A percentile compares a stretch with the other conserved stretches of the same genome.
Conservation (phyloP, 2,113 vertebrate species). For the Nymphicus hollandicus region DNA sequence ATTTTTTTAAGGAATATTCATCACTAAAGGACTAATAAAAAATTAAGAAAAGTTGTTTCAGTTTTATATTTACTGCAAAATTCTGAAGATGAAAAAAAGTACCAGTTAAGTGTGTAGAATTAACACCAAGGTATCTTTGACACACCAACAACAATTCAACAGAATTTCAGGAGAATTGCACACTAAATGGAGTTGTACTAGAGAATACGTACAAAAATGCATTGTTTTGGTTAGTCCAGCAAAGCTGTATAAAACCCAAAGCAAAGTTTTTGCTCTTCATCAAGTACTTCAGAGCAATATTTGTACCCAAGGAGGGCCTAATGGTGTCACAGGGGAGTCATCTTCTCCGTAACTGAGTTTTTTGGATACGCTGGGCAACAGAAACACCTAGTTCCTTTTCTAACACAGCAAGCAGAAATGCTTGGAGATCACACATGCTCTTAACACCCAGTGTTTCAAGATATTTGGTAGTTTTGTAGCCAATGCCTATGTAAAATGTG, state of each 20-base stretch:
- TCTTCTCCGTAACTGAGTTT: no score
- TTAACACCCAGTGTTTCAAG: constrained; percentile 79
- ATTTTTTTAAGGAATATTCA: no score
- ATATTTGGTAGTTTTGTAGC: constrained; percentile 79
- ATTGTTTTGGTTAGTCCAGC: background rate
- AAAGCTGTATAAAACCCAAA: background rate
- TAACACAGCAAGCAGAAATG: constrained; percentile 68
- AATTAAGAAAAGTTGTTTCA: no score
- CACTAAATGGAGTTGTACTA: background rate
- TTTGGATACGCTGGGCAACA: constrained; percentile 79
- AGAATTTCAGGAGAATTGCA: background rate
- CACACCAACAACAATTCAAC: background rate
- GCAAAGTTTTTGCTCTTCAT: background rate
- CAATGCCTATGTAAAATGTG: constrained; percentile 75
- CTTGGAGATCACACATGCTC: constrained; percentile 78
- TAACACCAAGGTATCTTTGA: background rate
- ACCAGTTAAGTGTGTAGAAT: background rate
- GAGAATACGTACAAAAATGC: background rate
- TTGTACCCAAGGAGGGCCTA: constrained; percentile 86
- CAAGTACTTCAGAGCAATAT: background rate
- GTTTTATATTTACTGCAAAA: background rate
- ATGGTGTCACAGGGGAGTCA: constrained; percentile 78
- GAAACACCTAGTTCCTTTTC: constrained; percentile 78
- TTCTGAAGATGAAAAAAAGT: background rate
- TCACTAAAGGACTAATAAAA: no score